Conservation (phyloP, 2,888 invertebrate genomes). For the Ellobium chinense region DNA sequence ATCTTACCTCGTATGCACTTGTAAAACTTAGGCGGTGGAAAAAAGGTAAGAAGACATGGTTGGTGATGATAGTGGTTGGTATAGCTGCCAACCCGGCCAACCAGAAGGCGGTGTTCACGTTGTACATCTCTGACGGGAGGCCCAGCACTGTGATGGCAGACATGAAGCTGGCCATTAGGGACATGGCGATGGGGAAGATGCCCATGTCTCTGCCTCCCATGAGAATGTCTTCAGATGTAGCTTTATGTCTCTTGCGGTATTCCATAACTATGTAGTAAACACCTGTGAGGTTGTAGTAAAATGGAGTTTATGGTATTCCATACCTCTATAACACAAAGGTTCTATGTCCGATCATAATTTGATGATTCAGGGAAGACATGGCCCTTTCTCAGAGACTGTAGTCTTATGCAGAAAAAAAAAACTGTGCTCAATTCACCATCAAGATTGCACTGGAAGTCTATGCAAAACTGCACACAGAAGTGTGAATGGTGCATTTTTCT, state of each 20-base stretch:
- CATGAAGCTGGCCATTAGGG: slow-evolving; percentile 93
- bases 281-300: no score
- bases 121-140: slow-evolving; percentile 92
- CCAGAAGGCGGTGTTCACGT: slow-evolving; percentile 89
- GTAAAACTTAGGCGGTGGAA: slow-evolving; percentile 71
- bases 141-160: slow-evolving; percentile 94
- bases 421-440: no score
- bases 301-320: no score
- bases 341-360: no score
- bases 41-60: slow-evolving; percentile 72
- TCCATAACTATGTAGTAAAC: slow-evolving; percentile 20
- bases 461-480: no score
- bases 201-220: slow-evolving; percentile 33
- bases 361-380: no score
- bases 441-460: no score
- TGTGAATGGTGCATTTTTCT: no score
- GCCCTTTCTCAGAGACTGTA: no score
- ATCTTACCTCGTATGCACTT: slow-evolving; percentile 72
- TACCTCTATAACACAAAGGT: no score
- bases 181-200: slow-evolving; percentile 89
- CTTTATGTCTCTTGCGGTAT: neutral
- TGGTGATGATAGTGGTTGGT: slow-evolving; percentile 83
- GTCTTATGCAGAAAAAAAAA: no score
- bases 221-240: slow-evolving; percentile 19
- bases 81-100: slow-evolving; percentile 84